Base-by-base conservation (phyloP, 2,113 vertebrate genomes). In the Lepus europaeus region DNA sequence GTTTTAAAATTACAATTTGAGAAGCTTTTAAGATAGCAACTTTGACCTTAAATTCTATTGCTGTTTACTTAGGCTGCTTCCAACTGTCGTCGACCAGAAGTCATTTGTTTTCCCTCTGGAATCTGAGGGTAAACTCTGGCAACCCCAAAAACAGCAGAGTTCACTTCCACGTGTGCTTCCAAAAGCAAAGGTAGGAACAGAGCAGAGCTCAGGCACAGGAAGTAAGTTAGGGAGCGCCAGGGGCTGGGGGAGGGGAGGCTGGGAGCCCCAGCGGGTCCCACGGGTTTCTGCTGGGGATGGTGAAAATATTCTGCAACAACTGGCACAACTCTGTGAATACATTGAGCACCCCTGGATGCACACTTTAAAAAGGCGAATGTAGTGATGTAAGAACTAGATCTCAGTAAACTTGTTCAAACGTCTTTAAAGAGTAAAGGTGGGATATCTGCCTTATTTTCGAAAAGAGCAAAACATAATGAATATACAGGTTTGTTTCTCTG, bases 151-250 rank as follows among this genome's bases (percentile, higher is more conserved):
- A 1, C 36, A 84, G 72, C 89, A 39, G 23, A 66, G 0, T 3
- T 6, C 93, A 89, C 70, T 88, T 49, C 85, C 84, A n/a, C 94
- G 4, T 0, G 0, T 20, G 33, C 98, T 98, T 97, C 96, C 97
- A 69, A 97, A 94, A 76, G 91, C 97, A 92, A 99, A 99, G 99
- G 99, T 99, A 90, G 86, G 98, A 86, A 56, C 3, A 78, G 63
- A 82, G 64, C 93, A 39, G 73, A 6, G 53, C 13, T 2, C 13
- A 68, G 39, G 64, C 16, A 77, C 12, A 49, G 31, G 59, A 61
- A 25, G 19, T 22, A 23, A 9, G 29, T 51, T 39, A 31, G 13
- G 69, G 59, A 27, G 27, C n/a, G 7, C 49, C 22, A n/a, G 74
- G 78, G 29, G 51, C 82, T 64, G 45, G 39, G 56, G 51, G 49